Evolutionary conservation across 37 sponge, comb jelly and placozoan genomes (phyloP).

Genomic region (Cladorhizidae sp.): DNA sequence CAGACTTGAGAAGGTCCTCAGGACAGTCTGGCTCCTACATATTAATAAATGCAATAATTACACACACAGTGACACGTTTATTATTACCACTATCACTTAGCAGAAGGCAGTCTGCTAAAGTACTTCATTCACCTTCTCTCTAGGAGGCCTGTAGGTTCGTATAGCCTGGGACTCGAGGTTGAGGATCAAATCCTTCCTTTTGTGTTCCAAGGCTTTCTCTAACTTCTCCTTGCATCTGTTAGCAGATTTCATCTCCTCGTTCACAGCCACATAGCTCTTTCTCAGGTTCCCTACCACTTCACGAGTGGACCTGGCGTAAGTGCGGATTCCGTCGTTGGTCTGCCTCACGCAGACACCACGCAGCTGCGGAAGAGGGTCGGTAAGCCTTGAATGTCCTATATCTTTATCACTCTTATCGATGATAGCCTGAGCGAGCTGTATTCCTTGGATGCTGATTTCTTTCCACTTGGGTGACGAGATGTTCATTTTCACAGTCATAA

Average conservation of each 20-base stretch:
- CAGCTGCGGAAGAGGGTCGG: slow-evolving; percentile 59
- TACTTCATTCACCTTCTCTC: slow-evolving; percentile 59
- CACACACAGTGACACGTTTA: no score
- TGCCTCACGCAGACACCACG: slow-evolving; percentile 57
- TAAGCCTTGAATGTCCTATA: slow-evolving; percentile 5
- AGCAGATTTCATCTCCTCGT: slow-evolving; percentile 71
- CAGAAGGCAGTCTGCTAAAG: not conserved
- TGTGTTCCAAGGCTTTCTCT: slow-evolving; percentile 79
- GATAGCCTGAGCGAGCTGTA: slow-evolving; percentile 65
- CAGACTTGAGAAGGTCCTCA: slow-evolving; percentile 37
- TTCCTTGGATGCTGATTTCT: slow-evolving; percentile 48
- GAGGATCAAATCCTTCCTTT: slow-evolving; percentile 60
- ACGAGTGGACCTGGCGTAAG: slow-evolving; percentile 53
- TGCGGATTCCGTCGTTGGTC: slow-evolving; percentile 57
- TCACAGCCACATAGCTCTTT: slow-evolving; percentile 31
- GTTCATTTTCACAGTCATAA: slow-evolving; percentile 9
- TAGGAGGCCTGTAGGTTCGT: slow-evolving; percentile 44
- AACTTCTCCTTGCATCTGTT: slow-evolving; percentile 57
- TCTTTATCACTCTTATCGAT: slow-evolving; percentile 31
- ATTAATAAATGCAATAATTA: no score
- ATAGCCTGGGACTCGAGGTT: slow-evolving; percentile 43
- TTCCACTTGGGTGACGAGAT: slow-evolving; percentile 64
- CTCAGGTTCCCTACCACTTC: slow-evolving; percentile 48
- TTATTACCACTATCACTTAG: not conserved
- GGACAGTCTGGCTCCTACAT: slow-evolving; percentile 54